Evolutionary conservation across 2,797 vertebrate species (phyloP), one percentile per base, ranked within the genome.

Genomic region (Martes flavigula): DNA sequence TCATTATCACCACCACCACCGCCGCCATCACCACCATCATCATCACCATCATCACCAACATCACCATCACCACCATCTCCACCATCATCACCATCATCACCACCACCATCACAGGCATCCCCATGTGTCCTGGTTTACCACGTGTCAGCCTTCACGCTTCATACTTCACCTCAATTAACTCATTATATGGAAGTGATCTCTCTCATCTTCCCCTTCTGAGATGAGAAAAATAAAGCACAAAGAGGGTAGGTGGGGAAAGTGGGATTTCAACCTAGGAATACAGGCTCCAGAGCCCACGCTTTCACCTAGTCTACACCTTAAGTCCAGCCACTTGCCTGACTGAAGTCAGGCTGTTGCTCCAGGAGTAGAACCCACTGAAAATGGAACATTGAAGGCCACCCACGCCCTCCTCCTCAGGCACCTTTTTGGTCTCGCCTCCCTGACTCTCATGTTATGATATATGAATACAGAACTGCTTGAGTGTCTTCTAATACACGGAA

Each of bases 331-430:
- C 5, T 17, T 43, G 54, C 14, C 68, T 7, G n/a, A 75, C 27
- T 40, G 62, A 23, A 35, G 25, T 6, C 7, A 8, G n/a, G 14
- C 32, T 54, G 62, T 35, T 40, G 23, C 11, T 38, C 30, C 3
- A 1, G n/a, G 15, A 56, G 51, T 0, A 12, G 9, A 48, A 6
- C 2, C 25, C 4, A 13, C 17, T 73, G 32, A n/a, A 85, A 32
- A 35, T 2, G 4, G 48, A 38, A 15, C 11, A 3, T 0, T 1
- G 7, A 20, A 17, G 73, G 11, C 66, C 46, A 68, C 5, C n/a
- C 48, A 1, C 0, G 15, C 20, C 38, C 25, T 15, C 0, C 0
- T n/a, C n/a, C 9, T 1, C 3, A 21, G 4, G 1, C 3, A 27
- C 30, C 25, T 38, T 27, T 14, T 38, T 3, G 4, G 23, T 21